A percentile compares a stretch with the other conserved stretches of the same genome.
Evolutionary conservation across 2,888 invertebrate species (phyloP).

Genomic region (Philopedon plagiatum): DNA sequence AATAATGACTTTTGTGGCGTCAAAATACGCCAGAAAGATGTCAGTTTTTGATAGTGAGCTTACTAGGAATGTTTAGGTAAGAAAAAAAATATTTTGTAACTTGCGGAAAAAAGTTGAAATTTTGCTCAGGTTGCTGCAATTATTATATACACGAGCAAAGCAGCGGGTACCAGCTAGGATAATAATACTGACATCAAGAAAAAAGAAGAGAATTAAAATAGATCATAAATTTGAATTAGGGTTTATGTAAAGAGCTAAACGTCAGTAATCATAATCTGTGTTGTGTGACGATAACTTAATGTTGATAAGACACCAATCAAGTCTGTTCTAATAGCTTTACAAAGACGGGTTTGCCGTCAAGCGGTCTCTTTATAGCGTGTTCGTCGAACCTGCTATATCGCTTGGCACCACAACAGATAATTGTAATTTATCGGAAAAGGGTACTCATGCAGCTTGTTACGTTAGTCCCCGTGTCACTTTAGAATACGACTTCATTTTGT

Average conservation of each 20-base stretch:
- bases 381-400: constrained; percentile 28
- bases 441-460: constrained; percentile 46
- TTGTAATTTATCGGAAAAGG: constrained; percentile 49
- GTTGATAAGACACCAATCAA: constrained; percentile 33
- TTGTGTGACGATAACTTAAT: constrained; percentile 45
- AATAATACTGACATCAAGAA: too few relatives aligned
- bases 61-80: too few relatives aligned
- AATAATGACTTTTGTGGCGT: too few relatives aligned
- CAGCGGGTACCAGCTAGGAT: too few relatives aligned
- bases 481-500: constrained; percentile 46
- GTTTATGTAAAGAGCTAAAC: constrained; percentile 41
- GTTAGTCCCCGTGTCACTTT: constrained; percentile 45
- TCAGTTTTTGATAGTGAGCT: too few relatives aligned
- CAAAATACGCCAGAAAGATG: too few relatives aligned
- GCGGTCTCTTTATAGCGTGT: constrained; percentile 41
- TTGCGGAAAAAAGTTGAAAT: too few relatives aligned
- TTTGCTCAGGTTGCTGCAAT: too few relatives aligned
- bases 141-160: too few relatives aligned
- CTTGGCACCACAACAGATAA: constrained; percentile 42
- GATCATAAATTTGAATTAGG: neutral
- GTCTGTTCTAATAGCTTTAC: constrained; percentile 36
- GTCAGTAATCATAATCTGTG: constrained; percentile 38
- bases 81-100: too few relatives aligned
- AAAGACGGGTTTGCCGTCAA: constrained; percentile 35
- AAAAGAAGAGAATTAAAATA: neutral